These are phyloP conservation scores for Doris montereyensis DNA, from an alignment of 2,888 invertebrate species.

Conservation along the genomic window DNA sequence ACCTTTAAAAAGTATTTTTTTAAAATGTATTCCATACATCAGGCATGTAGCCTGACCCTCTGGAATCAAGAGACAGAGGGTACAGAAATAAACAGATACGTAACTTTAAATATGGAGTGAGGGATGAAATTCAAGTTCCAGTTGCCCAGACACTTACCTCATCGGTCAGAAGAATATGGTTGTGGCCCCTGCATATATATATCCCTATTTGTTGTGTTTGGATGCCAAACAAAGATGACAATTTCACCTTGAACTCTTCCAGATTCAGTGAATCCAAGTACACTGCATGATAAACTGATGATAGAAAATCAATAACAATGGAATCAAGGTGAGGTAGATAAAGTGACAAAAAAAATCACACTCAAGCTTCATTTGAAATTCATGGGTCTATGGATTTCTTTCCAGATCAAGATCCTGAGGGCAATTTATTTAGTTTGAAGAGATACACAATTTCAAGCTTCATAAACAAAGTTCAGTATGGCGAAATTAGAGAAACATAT, in stretches of 20 bases:
- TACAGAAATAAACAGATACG: too few relatives aligned
- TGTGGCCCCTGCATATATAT: slow-evolving; percentile 87
- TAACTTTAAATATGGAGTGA: too few relatives aligned
- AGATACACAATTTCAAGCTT: too few relatives aligned
- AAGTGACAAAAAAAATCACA: not conserved
- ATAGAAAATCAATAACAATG: slow-evolving; percentile 17
- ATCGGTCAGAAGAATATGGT: slow-evolving; percentile 87
- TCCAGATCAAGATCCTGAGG: too few relatives aligned
- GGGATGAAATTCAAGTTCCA: too few relatives aligned
- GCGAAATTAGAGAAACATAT: too few relatives aligned
- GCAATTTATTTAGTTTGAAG: slow-evolving; percentile 51
- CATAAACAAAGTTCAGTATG: too few relatives aligned
- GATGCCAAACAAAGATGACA: slow-evolving; percentile 78
- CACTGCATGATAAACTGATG: slow-evolving; percentile 83
- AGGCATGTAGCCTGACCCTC: too few relatives aligned
- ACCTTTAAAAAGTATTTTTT: too few relatives aligned
- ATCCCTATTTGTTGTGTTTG: slow-evolving; percentile 75
- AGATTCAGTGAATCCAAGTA: slow-evolving; percentile 83
- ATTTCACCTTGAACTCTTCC: slow-evolving; percentile 79
- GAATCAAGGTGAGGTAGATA: too few relatives aligned
- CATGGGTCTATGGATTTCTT: not conserved
- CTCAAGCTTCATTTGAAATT: not conserved
- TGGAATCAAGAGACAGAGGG: too few relatives aligned
- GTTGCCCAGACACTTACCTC: slow-evolving; percentile 76
- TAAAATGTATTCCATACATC: too few relatives aligned